Conservation (phyloP, 2,888 invertebrate species). For the Boloria selene region DNA sequence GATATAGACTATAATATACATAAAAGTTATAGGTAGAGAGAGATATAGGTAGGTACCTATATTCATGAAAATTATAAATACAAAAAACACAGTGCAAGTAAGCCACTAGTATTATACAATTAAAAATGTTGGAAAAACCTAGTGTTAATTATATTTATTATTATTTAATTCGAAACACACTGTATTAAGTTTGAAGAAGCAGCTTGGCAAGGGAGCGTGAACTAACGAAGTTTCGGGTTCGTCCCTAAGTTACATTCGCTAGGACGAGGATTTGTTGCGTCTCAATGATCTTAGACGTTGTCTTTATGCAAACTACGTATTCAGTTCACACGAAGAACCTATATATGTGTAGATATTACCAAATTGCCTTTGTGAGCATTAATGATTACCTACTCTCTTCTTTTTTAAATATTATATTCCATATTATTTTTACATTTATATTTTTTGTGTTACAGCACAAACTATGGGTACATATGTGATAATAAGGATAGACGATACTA, state of each 20-base stretch:
- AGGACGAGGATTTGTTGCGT: constrained; percentile 57
- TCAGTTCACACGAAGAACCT: neutral
- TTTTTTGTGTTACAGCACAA: too few species aligned
- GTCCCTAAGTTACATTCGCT: constrained; percentile 74
- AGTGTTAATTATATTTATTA: neutral
- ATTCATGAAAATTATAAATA: too few species aligned
- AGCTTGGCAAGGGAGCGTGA: constrained; percentile 55
- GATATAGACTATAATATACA: too few species aligned
- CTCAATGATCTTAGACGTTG: constrained; percentile 62
- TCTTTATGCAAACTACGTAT: constrained; percentile 55
- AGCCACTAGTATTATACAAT: neutral
- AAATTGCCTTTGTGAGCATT: neutral
- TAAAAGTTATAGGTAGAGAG: too few species aligned
- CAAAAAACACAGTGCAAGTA: neutral
- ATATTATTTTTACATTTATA: too few species aligned
- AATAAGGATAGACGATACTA: too few species aligned
- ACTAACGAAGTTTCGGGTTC: constrained; percentile 69
- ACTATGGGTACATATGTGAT: too few species aligned
- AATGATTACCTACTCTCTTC: too few species aligned
- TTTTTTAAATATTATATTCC: too few species aligned
- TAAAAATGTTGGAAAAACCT: too few species aligned
- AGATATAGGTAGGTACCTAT: too few species aligned
- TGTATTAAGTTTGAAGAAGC: constrained; percentile 43
- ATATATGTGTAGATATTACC: too few species aligned
- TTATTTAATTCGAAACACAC: constrained; percentile 32